Conservation (phyloP, 2,888 invertebrate genomes). For the Anoplius nigerrimus region DNA sequence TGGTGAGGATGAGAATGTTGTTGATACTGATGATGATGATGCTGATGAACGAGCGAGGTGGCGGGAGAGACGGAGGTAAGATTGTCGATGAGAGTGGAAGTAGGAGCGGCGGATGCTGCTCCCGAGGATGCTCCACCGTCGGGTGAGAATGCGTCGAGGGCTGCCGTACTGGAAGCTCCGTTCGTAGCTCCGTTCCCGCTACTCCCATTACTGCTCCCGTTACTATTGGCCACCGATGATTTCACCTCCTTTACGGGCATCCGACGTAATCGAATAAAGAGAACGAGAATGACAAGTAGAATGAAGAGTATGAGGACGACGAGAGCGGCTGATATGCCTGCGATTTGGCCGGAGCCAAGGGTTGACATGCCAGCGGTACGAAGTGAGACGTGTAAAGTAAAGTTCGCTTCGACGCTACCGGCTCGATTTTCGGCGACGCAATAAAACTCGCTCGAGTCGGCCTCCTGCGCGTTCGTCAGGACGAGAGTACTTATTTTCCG, state of each 20-base stretch:
- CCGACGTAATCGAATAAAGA: slow-evolving; percentile 85
- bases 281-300: slow-evolving; percentile 83
- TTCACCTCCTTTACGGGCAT: slow-evolving; percentile 85
- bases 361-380: slow-evolving; percentile 87
- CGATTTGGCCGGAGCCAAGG: slow-evolving; percentile 89
- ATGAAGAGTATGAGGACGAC: slow-evolving; percentile 87
- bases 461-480: slow-evolving; percentile 88
- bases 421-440: slow-evolving; percentile 94
- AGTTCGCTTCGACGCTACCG: slow-evolving; percentile 91
- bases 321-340: slow-evolving; percentile 88
- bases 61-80: slow-evolving; percentile 47
- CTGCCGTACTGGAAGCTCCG: no score
- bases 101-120: no score
- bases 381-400: slow-evolving; percentile 89
- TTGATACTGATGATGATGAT: no score
- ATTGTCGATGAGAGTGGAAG: slow-evolving; percentile 52
- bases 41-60: no score
- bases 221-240: slow-evolving; percentile 77
- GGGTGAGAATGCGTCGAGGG: no score
- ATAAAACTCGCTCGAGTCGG: slow-evolving; percentile 89
- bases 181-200: slow-evolving; percentile 75
- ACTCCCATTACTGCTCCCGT: slow-evolving; percentile 12
- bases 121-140: no score
- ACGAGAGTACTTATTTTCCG: slow-evolving; percentile 87
- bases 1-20: no score